phyloP scores from a whole-genome alignment of 2,888 invertebrate genomes.

The Andrena hattorfiana region DNA sequence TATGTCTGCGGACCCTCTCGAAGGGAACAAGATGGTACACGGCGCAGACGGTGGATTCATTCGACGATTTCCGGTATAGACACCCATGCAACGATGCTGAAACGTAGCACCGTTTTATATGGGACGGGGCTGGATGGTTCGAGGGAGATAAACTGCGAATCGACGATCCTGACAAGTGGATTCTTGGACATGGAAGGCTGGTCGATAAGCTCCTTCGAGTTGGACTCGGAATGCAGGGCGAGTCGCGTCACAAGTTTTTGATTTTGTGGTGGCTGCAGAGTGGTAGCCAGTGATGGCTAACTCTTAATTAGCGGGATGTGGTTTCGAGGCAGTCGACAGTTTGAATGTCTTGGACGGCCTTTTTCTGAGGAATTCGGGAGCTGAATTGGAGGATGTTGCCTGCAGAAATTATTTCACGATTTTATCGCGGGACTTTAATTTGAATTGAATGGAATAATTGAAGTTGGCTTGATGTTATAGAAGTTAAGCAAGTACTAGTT shows the following conservation, averaged over 20 bases:
- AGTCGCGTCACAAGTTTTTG: slow-evolving; percentile 10
- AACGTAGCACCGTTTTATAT: slow-evolving; percentile 16
- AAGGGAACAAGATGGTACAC: slow-evolving; percentile 58
- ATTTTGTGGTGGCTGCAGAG: slow-evolving; percentile 11
- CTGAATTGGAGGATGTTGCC: not conserved
- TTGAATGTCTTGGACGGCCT: not conserved
- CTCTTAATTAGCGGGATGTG: slow-evolving; percentile 52
- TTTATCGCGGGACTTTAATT: too few species aligned
- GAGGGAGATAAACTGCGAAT: slow-evolving; percentile 22
- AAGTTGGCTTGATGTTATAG: too few species aligned
- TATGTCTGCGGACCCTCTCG: slow-evolving; percentile 66
- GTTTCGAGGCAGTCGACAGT: slow-evolving; percentile 16
- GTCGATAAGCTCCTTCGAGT: slow-evolving; percentile 14
- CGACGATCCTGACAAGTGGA: not conserved
- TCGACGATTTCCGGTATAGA: slow-evolving; percentile 6
- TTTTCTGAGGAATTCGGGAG: slow-evolving; percentile 16
- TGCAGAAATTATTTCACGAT: too few species aligned
- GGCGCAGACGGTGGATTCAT: not conserved
- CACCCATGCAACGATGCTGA: not conserved
- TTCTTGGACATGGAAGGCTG: not conserved
- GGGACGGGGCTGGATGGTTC: not conserved
- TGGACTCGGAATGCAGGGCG: slow-evolving; percentile 23
- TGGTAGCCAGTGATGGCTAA: slow-evolving; percentile 22
- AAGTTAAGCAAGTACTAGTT: too few species aligned
- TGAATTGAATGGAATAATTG: too few species aligned